Conservation (phyloP, 2,888 invertebrate species). For the Amiota mariae region DNA sequence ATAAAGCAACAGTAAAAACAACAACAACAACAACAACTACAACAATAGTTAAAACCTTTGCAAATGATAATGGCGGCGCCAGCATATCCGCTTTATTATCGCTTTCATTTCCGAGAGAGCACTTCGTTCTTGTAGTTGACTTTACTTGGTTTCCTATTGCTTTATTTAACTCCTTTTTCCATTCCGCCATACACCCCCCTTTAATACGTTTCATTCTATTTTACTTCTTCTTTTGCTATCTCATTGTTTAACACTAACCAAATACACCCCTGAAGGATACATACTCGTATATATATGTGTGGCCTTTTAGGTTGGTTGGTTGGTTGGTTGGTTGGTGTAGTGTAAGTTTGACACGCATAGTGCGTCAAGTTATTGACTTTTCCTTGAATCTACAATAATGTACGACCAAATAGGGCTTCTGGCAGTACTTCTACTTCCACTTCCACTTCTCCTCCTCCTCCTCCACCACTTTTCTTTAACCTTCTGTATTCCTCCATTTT, state of each 20-base stretch:
- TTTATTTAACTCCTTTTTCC: conserved; percentile 6
- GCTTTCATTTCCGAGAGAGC: conserved; percentile 41
- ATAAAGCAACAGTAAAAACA: background rate
- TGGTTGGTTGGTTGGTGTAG: conserved; percentile 25
- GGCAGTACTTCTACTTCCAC: background rate
- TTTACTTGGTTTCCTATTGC: background rate
- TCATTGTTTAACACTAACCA: conserved; percentile 9
- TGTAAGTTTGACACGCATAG: conserved; percentile 64
- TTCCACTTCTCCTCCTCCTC: too few species aligned
- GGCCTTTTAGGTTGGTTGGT: too few species aligned
- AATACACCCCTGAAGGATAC: conserved; percentile 47
- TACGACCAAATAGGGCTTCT: background rate
- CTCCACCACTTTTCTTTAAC: background rate
- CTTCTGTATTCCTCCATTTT: too few species aligned
- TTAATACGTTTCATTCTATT: background rate
- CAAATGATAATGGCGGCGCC: conserved; percentile 67
- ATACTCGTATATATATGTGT: too few species aligned
- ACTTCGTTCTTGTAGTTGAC: background rate
- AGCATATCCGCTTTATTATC: conserved; percentile 66
- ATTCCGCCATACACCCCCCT: background rate
- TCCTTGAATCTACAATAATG: background rate
- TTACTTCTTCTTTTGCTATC: conserved; percentile 6
- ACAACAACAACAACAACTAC: conserved; percentile 11
- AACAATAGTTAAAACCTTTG: conserved; percentile 5
- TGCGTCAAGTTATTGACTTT: conserved; percentile 39